Percentiles rank a stretch among this genome's conserved stretches.
These are phyloP conservation scores for Dioctria linearis DNA, from an alignment of 2,888 invertebrate species.

Conservation along the genomic window DNA sequence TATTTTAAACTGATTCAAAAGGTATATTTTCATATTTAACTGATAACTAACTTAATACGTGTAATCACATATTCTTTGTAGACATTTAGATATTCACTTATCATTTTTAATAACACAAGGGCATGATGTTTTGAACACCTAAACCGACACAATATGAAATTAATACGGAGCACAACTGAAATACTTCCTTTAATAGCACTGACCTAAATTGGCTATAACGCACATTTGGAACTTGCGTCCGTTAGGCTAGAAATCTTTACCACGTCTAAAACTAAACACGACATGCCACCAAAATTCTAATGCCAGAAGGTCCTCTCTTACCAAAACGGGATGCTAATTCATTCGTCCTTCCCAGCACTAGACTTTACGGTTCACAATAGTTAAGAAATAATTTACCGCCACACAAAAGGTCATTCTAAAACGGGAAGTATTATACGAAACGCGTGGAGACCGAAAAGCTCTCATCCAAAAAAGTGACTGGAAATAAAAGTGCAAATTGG, in stretches of 20 bases:
- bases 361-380: slow-evolving; percentile 8
- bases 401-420: slow-evolving; percentile 31
- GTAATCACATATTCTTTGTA: too few species aligned
- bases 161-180: too few species aligned
- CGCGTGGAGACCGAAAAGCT: neutral
- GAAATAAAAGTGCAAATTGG: slow-evolving; percentile 19
- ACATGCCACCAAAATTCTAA: slow-evolving; percentile 2
- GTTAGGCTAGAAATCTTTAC: slow-evolving; percentile 2
- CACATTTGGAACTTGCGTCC: neutral
- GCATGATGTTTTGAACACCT: too few species aligned
- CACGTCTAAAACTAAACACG: slow-evolving; percentile 6
- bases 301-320: slow-evolving; percentile 17
- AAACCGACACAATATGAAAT: too few species aligned
- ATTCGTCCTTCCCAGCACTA: neutral
- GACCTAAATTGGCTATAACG: too few species aligned
- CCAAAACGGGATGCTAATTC: slow-evolving; percentile 25
- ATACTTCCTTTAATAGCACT: too few species aligned
- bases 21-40: too few species aligned
- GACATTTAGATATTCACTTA: too few species aligned
- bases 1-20: too few species aligned
- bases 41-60: too few species aligned
- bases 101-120: too few species aligned
- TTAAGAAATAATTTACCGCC: slow-evolving; percentile 7
- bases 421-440: neutral
- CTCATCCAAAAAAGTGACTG: neutral